phyloP scores from a whole-genome alignment of 2,888 invertebrate species.

The Nomada fucata region DNA sequence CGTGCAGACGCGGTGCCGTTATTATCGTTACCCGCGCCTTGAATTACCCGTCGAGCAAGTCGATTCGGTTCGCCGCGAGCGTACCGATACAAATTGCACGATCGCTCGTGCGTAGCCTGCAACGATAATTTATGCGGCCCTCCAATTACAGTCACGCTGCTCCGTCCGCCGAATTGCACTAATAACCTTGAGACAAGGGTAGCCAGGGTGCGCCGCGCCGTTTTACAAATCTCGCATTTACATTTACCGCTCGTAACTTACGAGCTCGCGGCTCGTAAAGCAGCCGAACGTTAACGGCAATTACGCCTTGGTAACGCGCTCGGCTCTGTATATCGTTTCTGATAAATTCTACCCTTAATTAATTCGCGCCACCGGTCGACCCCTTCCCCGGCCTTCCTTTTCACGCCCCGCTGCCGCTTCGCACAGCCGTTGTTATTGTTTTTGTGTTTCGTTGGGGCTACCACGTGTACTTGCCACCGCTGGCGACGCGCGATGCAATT shows the following conservation, averaged over 20 bases:
- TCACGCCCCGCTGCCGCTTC: slow-evolving; percentile 21
- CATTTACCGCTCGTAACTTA: slow-evolving; percentile 72
- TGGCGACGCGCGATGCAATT: not conserved
- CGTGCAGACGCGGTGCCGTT: too few relatives aligned
- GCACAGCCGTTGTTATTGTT: not conserved
- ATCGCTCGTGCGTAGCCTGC: slow-evolving; percentile 12
- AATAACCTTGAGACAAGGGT: slow-evolving; percentile 63
- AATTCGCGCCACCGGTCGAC: slow-evolving; percentile 53
- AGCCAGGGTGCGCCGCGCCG: slow-evolving; percentile 50
- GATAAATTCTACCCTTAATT: slow-evolving; percentile 69
- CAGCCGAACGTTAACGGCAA: slow-evolving; percentile 70
- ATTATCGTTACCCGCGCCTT: too few relatives aligned
- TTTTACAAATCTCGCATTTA: slow-evolving; percentile 73
- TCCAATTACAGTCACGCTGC: slow-evolving; percentile 65
- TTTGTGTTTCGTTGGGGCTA: too few relatives aligned
- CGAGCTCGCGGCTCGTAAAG: slow-evolving; percentile 67
- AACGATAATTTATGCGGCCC: slow-evolving; percentile 67
- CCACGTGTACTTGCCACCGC: too few relatives aligned
- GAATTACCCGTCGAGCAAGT: not conserved
- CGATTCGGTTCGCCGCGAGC: not conserved
- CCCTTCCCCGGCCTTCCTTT: slow-evolving; percentile 30
- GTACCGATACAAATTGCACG: slow-evolving; percentile 8
- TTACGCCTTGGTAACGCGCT: slow-evolving; percentile 60
- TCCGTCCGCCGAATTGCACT: slow-evolving; percentile 48
- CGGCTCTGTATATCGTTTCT: slow-evolving; percentile 62